Percentiles rank a stretch among this genome's conserved stretches.
These are phyloP conservation scores for Drosophila littoralis DNA, from an alignment of 1,140 invertebrate genomes.

Conservation along the genomic window DNA sequence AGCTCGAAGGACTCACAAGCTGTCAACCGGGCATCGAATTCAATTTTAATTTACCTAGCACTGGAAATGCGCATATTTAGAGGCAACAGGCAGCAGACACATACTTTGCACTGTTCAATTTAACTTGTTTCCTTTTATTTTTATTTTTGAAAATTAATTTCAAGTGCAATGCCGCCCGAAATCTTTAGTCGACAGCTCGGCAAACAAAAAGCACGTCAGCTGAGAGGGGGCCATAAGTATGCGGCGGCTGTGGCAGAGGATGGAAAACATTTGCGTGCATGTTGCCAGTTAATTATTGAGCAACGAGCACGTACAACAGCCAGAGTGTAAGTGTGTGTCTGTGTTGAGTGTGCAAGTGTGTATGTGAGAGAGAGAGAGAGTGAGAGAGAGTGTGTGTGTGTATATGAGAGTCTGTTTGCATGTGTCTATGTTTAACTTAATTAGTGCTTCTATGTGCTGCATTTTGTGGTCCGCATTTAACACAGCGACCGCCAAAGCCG, in stretches of 20 bases:
- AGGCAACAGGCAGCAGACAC: conserved; percentile 11
- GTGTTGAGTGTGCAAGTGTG: conserved; percentile 3
- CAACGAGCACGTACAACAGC: conserved; percentile 68
- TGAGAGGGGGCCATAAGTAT: background rate
- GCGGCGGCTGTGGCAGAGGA: conserved; percentile 6
- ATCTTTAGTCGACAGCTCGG: conserved; percentile 38
- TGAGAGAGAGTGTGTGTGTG: background rate
- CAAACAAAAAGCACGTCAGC: conserved; percentile 47
- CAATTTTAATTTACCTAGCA: conserved; percentile 51
- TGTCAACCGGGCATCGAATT: conserved; percentile 16
- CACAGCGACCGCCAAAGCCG: conserved; percentile 59
- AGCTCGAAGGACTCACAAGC: conserved; percentile 27
- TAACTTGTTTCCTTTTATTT: conserved; percentile 14
- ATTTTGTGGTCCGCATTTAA: conserved; percentile 78
- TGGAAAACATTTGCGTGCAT: conserved; percentile 64
- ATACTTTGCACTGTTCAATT: conserved; percentile 4
- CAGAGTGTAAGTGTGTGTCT: conserved; percentile 13
- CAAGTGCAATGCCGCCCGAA: conserved; percentile 68
- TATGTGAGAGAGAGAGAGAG: too few species aligned
- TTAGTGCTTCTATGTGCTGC: conserved; percentile 73
- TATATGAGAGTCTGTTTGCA: conserved; percentile 63
- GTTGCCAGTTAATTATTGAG: conserved; percentile 79
- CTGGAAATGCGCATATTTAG: conserved; percentile 12
- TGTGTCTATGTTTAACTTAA: conserved; percentile 80
- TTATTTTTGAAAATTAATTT: conserved; percentile 41